Conservation (phyloP, 2,797 vertebrate genomes). For the Aythya fuligula region DNA sequence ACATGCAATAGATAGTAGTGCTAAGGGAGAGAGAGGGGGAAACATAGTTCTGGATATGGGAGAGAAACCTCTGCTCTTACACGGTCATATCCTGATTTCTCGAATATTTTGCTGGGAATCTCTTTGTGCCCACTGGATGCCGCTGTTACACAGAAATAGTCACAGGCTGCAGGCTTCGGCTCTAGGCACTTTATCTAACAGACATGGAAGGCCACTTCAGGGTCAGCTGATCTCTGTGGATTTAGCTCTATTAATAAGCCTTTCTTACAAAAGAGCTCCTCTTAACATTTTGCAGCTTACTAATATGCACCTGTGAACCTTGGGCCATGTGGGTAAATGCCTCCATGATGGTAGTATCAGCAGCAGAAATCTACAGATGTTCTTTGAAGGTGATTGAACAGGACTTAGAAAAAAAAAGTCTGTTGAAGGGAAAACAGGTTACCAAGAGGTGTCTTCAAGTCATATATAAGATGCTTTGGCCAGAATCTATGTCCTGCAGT, state of each 20-base stretch:
- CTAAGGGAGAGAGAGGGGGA: not conserved
- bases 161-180: fast-evolving
- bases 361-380: not conserved
- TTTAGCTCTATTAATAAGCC: not conserved
- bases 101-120: not conserved
- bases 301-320: fast-evolving
- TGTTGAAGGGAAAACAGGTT: not conserved
- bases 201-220: not conserved
- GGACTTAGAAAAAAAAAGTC: not conserved
- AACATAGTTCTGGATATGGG: not conserved
- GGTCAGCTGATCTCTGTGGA: fast-evolving
- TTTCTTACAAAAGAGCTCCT: not conserved
- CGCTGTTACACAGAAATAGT: constrained; percentile 35
- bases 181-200: not conserved
- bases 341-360: not conserved
- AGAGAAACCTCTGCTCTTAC: not conserved
- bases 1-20: not conserved
- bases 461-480: fast-evolving
- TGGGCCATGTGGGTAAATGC: fast-evolving
- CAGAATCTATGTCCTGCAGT: not conserved
- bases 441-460: not conserved
- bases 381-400: not conserved
- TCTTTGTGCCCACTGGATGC: constrained; percentile 44
- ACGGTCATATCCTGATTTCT: fast-evolving
- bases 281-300: not conserved